These are phyloP conservation scores for Cheilosia urbana DNA, from an alignment of 2,888 invertebrate genomes.

Conservation along the genomic window DNA sequence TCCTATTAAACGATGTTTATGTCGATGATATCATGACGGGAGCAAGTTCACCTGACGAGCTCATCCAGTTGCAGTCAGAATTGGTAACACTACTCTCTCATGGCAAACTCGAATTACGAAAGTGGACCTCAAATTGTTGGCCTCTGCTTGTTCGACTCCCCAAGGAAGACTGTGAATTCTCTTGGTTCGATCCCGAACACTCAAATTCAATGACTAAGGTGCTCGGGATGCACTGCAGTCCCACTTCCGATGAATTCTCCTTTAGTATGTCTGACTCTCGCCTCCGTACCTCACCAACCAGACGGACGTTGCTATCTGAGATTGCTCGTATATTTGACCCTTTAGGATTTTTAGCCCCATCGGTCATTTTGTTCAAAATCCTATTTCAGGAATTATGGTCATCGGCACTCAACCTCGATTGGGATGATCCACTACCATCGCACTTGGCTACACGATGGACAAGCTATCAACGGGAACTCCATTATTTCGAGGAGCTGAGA, in stretches of 20 bases:
- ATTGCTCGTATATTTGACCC: constrained; percentile 34
- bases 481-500: too few relatives aligned
- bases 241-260: constrained; percentile 17
- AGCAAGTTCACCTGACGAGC: constrained; percentile 5
- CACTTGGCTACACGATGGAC: too few relatives aligned
- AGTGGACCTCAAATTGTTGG: constrained; percentile 18
- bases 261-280: neutral
- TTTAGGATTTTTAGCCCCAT: constrained; percentile 16
- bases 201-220: too few relatives aligned
- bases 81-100: constrained; percentile 20
- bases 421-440: too few relatives aligned
- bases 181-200: too few relatives aligned
- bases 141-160: too few relatives aligned
- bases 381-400: neutral
- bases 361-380: constrained; percentile 4
- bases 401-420: too few relatives aligned
- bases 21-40: constrained; percentile 33
- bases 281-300: neutral
- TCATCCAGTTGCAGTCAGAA: constrained; percentile 18
- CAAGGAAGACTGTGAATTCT: too few relatives aligned
- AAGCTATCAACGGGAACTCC: too few relatives aligned
- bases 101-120: constrained; percentile 40
- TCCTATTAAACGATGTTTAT: neutral
- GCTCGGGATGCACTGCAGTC: neutral
- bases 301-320: constrained; percentile 5